Evolutionary conservation across 2,113 vertebrate genomes (phyloP).

Genomic region (Rhea americana): DNA sequence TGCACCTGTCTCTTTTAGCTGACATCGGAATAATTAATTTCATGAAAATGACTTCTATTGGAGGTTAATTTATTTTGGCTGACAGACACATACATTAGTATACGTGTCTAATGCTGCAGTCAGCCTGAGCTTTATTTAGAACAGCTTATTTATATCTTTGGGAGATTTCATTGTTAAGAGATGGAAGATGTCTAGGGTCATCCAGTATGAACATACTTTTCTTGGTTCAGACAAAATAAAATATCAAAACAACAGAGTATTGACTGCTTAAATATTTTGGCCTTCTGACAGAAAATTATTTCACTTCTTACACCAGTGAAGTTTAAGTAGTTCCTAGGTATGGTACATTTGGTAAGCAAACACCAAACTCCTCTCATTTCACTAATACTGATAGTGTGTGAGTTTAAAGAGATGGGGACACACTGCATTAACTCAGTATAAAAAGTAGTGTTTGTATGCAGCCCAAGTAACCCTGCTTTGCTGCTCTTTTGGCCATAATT

Average conservation of each 20-base stretch:
- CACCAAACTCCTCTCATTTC: background rate
- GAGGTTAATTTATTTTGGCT: slow-evolving; percentile 77
- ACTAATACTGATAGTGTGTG: background rate
- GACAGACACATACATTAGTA: slow-evolving; percentile 69
- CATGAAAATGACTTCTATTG: slow-evolving; percentile 66
- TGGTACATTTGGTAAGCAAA: background rate
- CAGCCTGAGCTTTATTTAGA: slow-evolving; percentile 75
- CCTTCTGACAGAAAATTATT: background rate
- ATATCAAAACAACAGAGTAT: background rate
- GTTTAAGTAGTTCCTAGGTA: background rate
- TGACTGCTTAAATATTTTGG: background rate
- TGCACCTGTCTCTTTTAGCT: slow-evolving; percentile 61
- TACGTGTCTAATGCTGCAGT: slow-evolving; percentile 58
- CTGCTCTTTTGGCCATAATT: background rate
- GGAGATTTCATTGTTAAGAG: slow-evolving; percentile 72
- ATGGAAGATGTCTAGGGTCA: slow-evolving; percentile 6
- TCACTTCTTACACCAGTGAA: background rate
- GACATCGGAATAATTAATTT: slow-evolving; percentile 74
- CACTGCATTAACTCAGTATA: background rate
- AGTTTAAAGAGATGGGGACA: background rate
- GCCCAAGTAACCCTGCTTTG: background rate
- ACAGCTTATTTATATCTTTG: slow-evolving; percentile 76
- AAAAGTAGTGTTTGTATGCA: background rate
- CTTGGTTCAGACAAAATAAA: background rate
- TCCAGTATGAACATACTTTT: background rate